Evolutionary conservation across 2,113 vertebrate genomes (phyloP).

Genomic region (Ranitomeya imitator): DNA sequence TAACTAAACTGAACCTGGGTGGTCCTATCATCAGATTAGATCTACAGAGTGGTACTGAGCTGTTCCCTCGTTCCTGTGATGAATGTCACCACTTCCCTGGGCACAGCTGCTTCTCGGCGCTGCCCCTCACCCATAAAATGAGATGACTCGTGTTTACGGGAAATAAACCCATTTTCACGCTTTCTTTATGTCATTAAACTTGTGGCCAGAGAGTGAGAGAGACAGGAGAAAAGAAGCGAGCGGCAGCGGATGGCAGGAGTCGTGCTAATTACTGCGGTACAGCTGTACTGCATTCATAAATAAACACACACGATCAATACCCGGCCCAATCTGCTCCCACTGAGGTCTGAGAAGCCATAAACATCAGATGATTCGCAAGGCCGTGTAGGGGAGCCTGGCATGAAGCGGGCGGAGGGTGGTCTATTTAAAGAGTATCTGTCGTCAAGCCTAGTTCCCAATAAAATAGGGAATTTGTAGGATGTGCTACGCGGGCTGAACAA

Average conservation of each 20-base stretch:
- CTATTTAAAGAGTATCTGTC: constrained; percentile 6
- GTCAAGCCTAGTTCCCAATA: no score
- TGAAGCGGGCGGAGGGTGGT: neutral
- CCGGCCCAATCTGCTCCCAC: constrained; percentile 6
- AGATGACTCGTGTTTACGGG: constrained; percentile 37
- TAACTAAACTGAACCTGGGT: no score
- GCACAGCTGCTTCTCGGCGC: neutral
- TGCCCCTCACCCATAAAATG: constrained; percentile 47
- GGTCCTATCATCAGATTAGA: neutral
- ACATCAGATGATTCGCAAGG: neutral
- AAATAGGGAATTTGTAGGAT: no score
- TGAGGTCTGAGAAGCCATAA: constrained; percentile 12
- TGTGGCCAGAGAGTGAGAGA: constrained; percentile 39
- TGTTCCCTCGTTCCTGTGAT: neutral
- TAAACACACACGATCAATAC: constrained; percentile 53
- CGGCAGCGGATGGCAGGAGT: constrained; percentile 4
- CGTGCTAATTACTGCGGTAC: constrained; percentile 55
- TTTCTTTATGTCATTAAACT: constrained; percentile 49
- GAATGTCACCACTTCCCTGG: neutral
- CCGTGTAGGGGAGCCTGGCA: neutral
- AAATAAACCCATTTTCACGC: constrained; percentile 36
- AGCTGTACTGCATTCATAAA: constrained; percentile 55
- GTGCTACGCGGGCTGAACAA: no score
- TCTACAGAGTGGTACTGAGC: neutral
- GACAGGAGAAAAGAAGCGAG: neutral